Base-by-base conservation (phyloP, 2,797 vertebrate species). In the Buceros bicornis region DNA sequence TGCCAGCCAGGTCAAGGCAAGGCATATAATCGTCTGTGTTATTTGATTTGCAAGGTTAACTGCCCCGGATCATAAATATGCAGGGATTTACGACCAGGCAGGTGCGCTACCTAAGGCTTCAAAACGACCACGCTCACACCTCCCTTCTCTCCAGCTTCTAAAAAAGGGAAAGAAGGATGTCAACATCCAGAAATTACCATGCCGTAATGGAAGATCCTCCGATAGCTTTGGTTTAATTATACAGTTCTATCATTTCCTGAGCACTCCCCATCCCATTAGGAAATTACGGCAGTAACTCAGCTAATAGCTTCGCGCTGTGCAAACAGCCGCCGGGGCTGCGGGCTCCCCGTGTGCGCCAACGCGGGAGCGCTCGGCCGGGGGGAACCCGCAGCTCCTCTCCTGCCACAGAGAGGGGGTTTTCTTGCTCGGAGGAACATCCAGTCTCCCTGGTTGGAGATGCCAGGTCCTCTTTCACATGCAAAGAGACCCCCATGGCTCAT, bases 141-240 rank as follows among this genome's bases (percentile, higher is more conserved):
- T 74, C 86, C 79, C 60, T 88, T 35, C 60, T 81, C 82, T 66
- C 25, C 4, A 3, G 16, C 22, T 81, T 87, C 62, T 33, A 11
- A 48, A 87, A 83, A 80, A 57, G 33, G 65, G 82, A 89, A 45
- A 51, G 85, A 43, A 89, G 60, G 60, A 78, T 2, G 21, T n/a
- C 2, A 20, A 72, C 85, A 73, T 80, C 78, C 43, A 90, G 91
- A 95, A 92, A 93, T 87, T 91, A 71, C 87, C 47, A 43, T 64
- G 90, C 73, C 3, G 8, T 97, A 97, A 97, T 97, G 95, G 94
- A 96, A 95, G 90, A 96, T 93, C 88, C 96, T 95, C 65, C 91
- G 95, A 96, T 90, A 97, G 95, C 93, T 93, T 93, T 81, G 60
- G 78, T 97, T 97, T 97, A 98, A 97, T 98, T 97, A 97, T 61